Evolutionary conservation across 2,797 vertebrate genomes (phyloP), one percentile per base, ranked within the genome.

Genomic region (Falco cherrug): DNA sequence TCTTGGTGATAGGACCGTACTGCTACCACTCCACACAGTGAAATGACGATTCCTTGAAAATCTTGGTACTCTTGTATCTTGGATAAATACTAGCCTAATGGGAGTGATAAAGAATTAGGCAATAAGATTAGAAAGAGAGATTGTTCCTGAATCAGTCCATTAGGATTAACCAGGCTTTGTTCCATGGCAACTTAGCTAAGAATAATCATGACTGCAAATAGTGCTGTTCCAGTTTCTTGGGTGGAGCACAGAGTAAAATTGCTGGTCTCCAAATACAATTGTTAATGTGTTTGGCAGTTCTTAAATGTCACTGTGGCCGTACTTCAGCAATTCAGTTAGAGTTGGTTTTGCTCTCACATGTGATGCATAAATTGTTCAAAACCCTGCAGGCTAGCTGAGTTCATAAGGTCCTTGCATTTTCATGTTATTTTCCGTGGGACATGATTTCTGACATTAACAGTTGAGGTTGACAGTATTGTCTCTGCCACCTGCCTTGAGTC

Each of bases 101-200:
- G 88, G 75, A 96, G 64, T 37, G 87, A 95, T 84, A 89, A 74
- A 85, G 79, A 94, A 77, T 95, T 96, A 95, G 80, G 88, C 92
- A 97, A 84, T 86, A 76, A 84, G 96, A 96, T 97, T 97, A 97
- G 90, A 95, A 77, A 84, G 71, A 96, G 76, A 96, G 95, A 85
- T 96, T 94, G 93, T 94, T 96, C 79, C 89, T 84, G 90, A 94
- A 92, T 87, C 93, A 93, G 92, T 81, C 85, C 81, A 86, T 87
- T 90, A 91, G 95, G 97, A 96, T 97, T 97, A 97, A 51, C 80
- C 71, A 94, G 94, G 94, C 95, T 97, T 97, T 97, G 91, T 95
- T 96, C 94, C 96, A 97, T 97, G 91, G 95, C 97, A 97, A 97
- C 95, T 95, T 79, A 94, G 90, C 97, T 96, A 95, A 97, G 96